Percentiles rank a stretch among this genome's conserved stretches.
phyloP scores from a whole-genome alignment of 2,888 invertebrate genomes.

The Catocala fraxini region DNA sequence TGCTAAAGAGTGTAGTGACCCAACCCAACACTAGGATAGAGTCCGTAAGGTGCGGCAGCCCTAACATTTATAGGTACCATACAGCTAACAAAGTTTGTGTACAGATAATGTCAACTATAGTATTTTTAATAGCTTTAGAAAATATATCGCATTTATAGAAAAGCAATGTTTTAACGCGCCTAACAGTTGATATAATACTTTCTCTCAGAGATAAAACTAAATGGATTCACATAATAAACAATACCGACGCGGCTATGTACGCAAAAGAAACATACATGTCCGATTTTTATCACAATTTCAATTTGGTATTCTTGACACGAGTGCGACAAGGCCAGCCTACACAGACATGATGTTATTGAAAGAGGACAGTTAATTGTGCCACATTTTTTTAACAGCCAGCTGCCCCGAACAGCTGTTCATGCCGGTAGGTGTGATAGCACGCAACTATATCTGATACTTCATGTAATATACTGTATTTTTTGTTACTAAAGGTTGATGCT shows the following conservation, averaged over 20 bases:
- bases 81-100: not conserved
- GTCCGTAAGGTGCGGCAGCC: too few relatives aligned
- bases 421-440: constrained; percentile 67
- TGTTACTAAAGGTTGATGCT: not conserved
- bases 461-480: not conserved
- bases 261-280: constrained; percentile 14
- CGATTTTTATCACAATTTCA: constrained; percentile 56
- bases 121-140: too few relatives aligned
- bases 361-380: constrained; percentile 77
- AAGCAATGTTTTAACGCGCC: too few relatives aligned
- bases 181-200: too few relatives aligned
- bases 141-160: too few relatives aligned
- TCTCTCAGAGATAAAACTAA: too few relatives aligned
- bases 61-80: too few relatives aligned
- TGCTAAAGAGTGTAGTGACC: too few relatives aligned
- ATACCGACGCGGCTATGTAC: constrained; percentile 14
- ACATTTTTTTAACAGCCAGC: constrained; percentile 84
- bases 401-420: constrained; percentile 85
- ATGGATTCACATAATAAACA: constrained; percentile 15
- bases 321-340: constrained; percentile 70
- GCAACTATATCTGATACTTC: constrained; percentile 15
- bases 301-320: constrained; percentile 46
- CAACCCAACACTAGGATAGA: too few relatives aligned
- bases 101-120: too few relatives aligned
- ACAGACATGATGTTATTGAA: constrained; percentile 65